Evolutionary conservation across 2,797 vertebrate species (phyloP).

Genomic region (Coccyzus lansbergi): DNA sequence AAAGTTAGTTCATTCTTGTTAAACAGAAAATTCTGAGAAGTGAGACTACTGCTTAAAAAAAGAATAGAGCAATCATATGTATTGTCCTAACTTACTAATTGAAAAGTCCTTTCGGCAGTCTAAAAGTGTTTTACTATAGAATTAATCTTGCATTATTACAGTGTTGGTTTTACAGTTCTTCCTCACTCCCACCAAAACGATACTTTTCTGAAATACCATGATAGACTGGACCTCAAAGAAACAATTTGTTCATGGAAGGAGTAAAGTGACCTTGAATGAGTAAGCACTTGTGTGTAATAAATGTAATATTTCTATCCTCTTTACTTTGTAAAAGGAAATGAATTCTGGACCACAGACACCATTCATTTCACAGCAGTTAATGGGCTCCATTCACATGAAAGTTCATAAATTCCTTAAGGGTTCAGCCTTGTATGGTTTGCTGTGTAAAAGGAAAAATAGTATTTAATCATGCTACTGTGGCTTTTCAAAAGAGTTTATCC

Average conservation of each 20-base stretch:
- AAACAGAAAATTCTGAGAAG: not conserved
- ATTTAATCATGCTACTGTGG: slow-evolving; percentile 40
- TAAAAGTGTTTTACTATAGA: not conserved
- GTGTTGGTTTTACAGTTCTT: not conserved
- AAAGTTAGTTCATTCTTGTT: not conserved
- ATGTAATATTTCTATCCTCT: not conserved
- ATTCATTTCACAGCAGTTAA: slow-evolving; percentile 20
- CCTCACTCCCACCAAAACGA: not conserved
- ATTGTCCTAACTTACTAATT: not conserved
- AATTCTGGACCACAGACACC: slow-evolving; percentile 29
- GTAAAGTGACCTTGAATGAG: slow-evolving; percentile 45
- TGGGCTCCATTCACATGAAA: slow-evolving; percentile 62
- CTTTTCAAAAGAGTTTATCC: slow-evolving; percentile 57
- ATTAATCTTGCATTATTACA: not conserved
- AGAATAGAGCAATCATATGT: fast-evolving
- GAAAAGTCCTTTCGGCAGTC: not conserved
- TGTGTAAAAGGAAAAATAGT: slow-evolving; percentile 41
- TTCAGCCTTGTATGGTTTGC: slow-evolving; percentile 5
- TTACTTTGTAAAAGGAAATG: slow-evolving; percentile 32
- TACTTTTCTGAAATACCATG: not conserved
- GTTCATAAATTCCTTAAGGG: slow-evolving; percentile 61
- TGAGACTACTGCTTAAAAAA: not conserved
- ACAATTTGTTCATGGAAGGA: not conserved
- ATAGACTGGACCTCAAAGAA: slow-evolving; percentile 1
- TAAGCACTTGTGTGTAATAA: slow-evolving; percentile 29